Conservation (phyloP, 2,888 invertebrate genomes). For the Parthenolecanium corni region DNA sequence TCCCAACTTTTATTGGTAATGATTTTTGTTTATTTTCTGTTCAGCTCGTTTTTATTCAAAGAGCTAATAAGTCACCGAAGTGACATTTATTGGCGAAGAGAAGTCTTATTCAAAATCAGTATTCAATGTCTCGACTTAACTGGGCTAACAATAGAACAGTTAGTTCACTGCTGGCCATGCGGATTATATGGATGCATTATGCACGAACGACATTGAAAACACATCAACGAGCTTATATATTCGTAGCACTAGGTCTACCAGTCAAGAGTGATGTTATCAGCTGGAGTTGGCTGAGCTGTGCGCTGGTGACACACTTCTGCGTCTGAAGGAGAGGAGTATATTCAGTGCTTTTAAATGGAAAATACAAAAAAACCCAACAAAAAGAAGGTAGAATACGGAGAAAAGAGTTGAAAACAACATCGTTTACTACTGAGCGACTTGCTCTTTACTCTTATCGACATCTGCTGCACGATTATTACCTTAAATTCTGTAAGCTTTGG, state of each 20-base stretch:
- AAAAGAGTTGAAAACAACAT: no score
- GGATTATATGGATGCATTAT: conserved; percentile 8
- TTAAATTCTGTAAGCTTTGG: conserved; percentile 15
- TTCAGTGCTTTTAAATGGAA: conserved; percentile 10
- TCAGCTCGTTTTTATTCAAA: no score
- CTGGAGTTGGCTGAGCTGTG: conserved; percentile 18
- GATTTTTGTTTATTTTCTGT: no score
- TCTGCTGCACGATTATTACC: conserved; percentile 29
- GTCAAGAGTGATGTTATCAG: conserved; percentile 26
- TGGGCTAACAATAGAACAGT: no score
- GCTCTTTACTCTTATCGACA: conserved; percentile 25
- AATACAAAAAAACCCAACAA: no score
- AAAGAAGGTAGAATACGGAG: no score
- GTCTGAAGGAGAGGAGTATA: conserved; percentile 21
- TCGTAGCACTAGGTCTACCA: not conserved
- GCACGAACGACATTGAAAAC: conserved; percentile 21
- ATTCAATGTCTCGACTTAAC: no score
- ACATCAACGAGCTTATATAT: conserved; percentile 21
- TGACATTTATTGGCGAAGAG: no score
- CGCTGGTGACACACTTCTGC: conserved; percentile 28
- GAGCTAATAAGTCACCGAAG: no score
- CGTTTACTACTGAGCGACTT: conserved; percentile 25
- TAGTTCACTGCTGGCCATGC: no score
- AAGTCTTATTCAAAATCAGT: no score
- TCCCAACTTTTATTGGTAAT: no score